phyloP scores from a whole-genome alignment of 1,140 invertebrate genomes.

The Drosophila ananassae region DNA sequence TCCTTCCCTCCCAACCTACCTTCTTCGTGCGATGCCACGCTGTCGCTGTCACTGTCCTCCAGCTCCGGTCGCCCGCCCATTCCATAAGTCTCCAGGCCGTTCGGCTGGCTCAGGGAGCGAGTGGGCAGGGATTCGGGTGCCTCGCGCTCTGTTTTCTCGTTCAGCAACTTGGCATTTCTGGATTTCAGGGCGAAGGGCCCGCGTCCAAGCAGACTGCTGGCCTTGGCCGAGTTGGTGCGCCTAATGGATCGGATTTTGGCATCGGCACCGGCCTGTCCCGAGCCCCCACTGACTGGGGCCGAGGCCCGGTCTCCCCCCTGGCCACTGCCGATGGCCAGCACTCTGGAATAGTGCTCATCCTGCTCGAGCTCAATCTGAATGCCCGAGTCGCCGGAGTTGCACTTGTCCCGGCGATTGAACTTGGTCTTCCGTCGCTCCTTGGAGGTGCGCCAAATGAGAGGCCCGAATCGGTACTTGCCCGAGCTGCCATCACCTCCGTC shows the following conservation, averaged over 20 bases:
- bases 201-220: constrained; percentile 50
- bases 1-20: constrained; percentile 49
- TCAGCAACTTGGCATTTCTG: constrained; percentile 47
- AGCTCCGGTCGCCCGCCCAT: constrained; percentile 54
- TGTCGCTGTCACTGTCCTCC: constrained; percentile 81
- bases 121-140: constrained; percentile 86
- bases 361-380: constrained; percentile 88
- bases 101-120: constrained; percentile 89
- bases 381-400: constrained; percentile 90
- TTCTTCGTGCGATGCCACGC: constrained; percentile 77
- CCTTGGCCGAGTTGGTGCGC: constrained; percentile 77
- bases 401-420: constrained; percentile 89
- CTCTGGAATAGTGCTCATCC: constrained; percentile 73
- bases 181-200: constrained; percentile 33
- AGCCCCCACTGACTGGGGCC: neutral
- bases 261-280: constrained; percentile 18
- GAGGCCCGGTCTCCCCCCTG: constrained; percentile 3
- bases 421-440: constrained; percentile 90
- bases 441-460: constrained; percentile 89
- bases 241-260: constrained; percentile 59
- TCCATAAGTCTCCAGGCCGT: constrained; percentile 86
- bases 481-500: constrained; percentile 41
- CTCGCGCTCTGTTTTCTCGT: constrained; percentile 51
- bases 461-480: constrained; percentile 86
- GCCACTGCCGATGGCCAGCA: neutral